Percentiles rank a stretch among this genome's conserved stretches.
Conservation (phyloP, 2,113 vertebrate species). For the Sinocyclocheilus anophthalmus region DNA sequence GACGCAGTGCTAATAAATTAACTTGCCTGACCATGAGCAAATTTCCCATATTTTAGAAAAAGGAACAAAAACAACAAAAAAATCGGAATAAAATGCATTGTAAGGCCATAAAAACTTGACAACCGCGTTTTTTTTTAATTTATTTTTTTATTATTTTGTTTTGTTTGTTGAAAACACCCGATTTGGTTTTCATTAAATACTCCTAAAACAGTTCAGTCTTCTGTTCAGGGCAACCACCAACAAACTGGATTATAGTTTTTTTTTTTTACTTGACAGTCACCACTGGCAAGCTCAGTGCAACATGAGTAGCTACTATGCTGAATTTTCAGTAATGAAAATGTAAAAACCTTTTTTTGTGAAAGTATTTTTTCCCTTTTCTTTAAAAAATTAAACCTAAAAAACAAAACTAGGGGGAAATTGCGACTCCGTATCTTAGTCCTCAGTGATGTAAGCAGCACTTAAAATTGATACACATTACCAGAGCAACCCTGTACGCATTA, state of each 20-base stretch:
- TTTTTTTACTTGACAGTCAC: conserved; percentile 87
- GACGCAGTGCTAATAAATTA: conserved; percentile 99
- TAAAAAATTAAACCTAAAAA: conserved; percentile 85
- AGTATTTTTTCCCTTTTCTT: conserved; percentile 79
- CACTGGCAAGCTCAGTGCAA: conserved; percentile 98
- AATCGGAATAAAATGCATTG: conserved; percentile 75
- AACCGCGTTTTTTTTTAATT: conserved; percentile 77
- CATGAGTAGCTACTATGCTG: conserved; percentile 92
- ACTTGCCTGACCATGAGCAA: conserved; percentile 91
- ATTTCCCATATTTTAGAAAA: conserved; percentile 91
- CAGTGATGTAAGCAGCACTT: conserved; percentile 99
- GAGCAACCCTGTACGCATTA: conserved; percentile 98
- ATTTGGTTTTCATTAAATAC: conserved; percentile 96
- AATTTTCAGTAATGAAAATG: conserved; percentile 96
- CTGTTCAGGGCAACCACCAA: conserved; percentile 88
- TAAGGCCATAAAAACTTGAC: conserved; percentile 95
- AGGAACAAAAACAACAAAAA: conserved; percentile 71
- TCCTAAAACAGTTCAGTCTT: conserved; percentile 98
- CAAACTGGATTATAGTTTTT: conserved; percentile 91
- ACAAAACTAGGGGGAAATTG: conserved; percentile 80
- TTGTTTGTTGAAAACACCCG: conserved; percentile 84
- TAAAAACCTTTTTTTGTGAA: conserved; percentile 88
- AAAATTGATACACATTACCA: conserved; percentile 88
- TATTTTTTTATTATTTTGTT: too few relatives aligned
- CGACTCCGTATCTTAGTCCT: conserved; percentile 92